phyloP scores from a whole-genome alignment of 2,888 invertebrate species.

The Thereva nobilitata region DNA sequence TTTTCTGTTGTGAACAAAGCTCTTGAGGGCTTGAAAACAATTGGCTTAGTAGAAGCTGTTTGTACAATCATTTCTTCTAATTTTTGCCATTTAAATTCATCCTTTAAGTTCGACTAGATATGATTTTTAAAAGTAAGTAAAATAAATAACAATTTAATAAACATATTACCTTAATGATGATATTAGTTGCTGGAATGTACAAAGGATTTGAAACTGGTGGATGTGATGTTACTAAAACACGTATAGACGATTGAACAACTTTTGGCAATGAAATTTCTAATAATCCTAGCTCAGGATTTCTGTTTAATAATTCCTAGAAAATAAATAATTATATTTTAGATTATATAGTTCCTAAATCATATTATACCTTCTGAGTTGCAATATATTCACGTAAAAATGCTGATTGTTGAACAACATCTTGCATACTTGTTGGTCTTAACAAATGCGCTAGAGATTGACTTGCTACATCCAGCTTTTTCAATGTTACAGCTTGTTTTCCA shows the following conservation, averaged over 20 bases:
- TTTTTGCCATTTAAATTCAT: constrained; percentile 67
- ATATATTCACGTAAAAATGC: constrained; percentile 87
- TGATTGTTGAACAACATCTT: constrained; percentile 73
- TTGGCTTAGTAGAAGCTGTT: constrained; percentile 68
- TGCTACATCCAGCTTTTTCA: constrained; percentile 72
- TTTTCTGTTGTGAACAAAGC: constrained; percentile 72
- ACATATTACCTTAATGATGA: constrained; percentile 49
- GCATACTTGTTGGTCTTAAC: constrained; percentile 70
- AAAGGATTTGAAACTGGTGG: constrained; percentile 49
- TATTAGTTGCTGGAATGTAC: constrained; percentile 54
- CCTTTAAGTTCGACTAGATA: constrained; percentile 52
- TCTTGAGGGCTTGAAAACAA: constrained; percentile 78
- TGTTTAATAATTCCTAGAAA: constrained; percentile 52
- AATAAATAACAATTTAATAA: neutral
- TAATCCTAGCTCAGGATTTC: constrained; percentile 56
- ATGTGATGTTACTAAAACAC: constrained; percentile 63
- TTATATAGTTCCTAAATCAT: neutral
- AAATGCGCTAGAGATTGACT: constrained; percentile 78
- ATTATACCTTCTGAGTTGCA: constrained; percentile 74
- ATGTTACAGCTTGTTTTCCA: constrained; percentile 83
- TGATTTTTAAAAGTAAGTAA: constrained; percentile 24
- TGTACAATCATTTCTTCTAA: constrained; percentile 78
- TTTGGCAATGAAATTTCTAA: constrained; percentile 76
- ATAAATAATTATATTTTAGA: neutral
- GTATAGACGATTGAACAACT: constrained; percentile 69